Evolutionary conservation across 2,113 vertebrate genomes (phyloP), one percentile per base, ranked within the genome.

Genomic region (Melanotaenia duboulayi): DNA sequence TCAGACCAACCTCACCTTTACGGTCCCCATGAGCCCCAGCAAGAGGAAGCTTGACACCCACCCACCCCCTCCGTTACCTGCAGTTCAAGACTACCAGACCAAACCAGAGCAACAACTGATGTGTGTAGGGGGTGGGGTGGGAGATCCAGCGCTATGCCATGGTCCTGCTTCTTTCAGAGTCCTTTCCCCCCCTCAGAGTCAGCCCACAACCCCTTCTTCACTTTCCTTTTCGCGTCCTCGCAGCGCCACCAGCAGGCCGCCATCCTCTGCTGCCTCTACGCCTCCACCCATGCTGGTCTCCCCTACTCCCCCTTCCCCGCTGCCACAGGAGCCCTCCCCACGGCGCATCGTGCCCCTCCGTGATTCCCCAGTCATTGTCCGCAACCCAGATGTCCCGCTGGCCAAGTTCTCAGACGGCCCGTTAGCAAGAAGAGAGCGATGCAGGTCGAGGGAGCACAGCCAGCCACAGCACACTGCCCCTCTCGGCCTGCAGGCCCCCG

Each of bases 1-100:
- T 85, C 96, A 96, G 88, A 96, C 95, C 84, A 96, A 95, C 87
- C 92, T 97, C 35, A 97, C 96, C 23, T 97, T 97, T 73, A 97
- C 96, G 0, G 96, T 97, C 37, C 96, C 96, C 70, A 96, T 97
- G 93, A 97, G 96, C 83, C 96, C 96, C 1, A 95, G 95, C 89
- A 96, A 96, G 66, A 93, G 96, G 67, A 96, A 96, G 89, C 87
- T 94, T 0, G 96, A 97, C 46, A 65, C 66, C 12, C 90, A 91
- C 39, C 91, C 87, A 0, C 88, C 89, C 1, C 89, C 90, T 44
- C 90, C 88, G 0, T 72, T 92, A 46, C 80, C 89, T 4, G 11
- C 73, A 1, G 68, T 86, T 58, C 89, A 90, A 25, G 91, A 93
- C 75, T 91, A 91, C 81, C 93, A 92, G 62, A 64, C 24, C 76